A percentile compares a stretch with the other conserved stretches of the same genome.
Conservation (phyloP, 2,113 vertebrate genomes). For the Cyanoliseus patagonus region DNA sequence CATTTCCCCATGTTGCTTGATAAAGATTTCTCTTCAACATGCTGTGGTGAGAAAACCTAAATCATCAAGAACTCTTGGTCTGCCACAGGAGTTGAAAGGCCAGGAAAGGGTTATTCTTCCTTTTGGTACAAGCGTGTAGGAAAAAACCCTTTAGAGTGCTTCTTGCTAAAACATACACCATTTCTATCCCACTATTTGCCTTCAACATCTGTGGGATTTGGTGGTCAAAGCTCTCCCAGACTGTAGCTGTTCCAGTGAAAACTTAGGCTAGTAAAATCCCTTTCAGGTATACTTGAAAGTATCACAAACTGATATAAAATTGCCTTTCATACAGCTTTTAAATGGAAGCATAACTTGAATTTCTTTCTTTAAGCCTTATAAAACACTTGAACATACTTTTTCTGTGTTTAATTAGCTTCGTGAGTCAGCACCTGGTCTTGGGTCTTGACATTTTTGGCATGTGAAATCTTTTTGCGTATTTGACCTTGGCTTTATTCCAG, state of each 20-base stretch:
- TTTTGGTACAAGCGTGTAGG: neutral
- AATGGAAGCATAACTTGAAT: neutral
- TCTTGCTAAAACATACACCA: neutral
- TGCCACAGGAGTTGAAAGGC: neutral
- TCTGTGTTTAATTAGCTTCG: slow-evolving; percentile 38
- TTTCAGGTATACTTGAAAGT: neutral
- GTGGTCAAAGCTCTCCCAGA: neutral
- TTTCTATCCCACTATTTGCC: neutral
- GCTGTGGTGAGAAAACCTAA: neutral
- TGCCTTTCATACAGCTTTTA: neutral
- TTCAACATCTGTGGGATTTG: neutral
- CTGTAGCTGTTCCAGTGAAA: neutral
- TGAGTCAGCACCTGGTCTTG: neutral
- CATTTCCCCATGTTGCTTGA: neutral
- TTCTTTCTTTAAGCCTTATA: neutral
- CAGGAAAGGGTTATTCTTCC: neutral
- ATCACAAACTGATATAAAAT: neutral
- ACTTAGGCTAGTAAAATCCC: neutral
- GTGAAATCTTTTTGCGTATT: slow-evolving; percentile 9
- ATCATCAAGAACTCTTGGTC: neutral
- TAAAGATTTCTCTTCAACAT: neutral
- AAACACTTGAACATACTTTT: neutral
- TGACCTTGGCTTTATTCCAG: slow-evolving; percentile 46
- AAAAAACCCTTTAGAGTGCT: neutral
- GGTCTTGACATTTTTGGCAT: neutral